Evolutionary conservation across 2,888 invertebrate genomes (phyloP).

Genomic region (Meiosimyza platycephala): DNA sequence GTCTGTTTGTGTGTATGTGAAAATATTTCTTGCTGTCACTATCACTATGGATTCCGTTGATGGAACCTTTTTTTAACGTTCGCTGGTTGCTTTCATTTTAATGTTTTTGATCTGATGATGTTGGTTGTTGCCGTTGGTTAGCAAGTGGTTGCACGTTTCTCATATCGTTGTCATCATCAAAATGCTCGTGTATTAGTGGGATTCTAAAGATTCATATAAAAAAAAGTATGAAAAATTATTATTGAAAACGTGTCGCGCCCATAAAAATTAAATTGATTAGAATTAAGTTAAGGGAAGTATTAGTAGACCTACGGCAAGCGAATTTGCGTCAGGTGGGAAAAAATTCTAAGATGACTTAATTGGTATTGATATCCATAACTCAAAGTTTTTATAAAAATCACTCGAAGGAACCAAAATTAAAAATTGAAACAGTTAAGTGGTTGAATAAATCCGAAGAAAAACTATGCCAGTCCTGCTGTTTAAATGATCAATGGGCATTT

Average conservation of each 20-base stretch:
- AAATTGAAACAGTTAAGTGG: too few species aligned
- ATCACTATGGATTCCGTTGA: too few species aligned
- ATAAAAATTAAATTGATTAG: background rate
- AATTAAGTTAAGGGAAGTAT: too few species aligned
- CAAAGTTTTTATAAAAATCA: too few species aligned
- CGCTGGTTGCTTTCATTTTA: background rate
- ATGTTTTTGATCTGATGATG: background rate
- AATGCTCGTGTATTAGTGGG: background rate
- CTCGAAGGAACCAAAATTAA: too few species aligned
- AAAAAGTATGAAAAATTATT: background rate
- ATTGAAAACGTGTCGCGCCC: background rate
- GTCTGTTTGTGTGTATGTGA: background rate
- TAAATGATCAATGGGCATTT: too few species aligned
- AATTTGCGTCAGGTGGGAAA: too few species aligned
- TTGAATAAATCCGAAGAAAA: too few species aligned
- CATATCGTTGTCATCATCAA: slow-evolving; percentile 16
- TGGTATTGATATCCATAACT: too few species aligned
- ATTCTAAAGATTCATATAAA: background rate
- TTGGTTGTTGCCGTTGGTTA: background rate
- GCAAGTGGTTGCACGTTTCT: slow-evolving; percentile 24
- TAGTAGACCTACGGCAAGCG: too few species aligned
- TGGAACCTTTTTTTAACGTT: background rate
- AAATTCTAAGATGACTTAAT: too few species aligned
- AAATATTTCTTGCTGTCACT: background rate
- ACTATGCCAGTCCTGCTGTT: too few species aligned